phyloP scores from a whole-genome alignment of 2,797 vertebrate species.

The Alca torda region DNA sequence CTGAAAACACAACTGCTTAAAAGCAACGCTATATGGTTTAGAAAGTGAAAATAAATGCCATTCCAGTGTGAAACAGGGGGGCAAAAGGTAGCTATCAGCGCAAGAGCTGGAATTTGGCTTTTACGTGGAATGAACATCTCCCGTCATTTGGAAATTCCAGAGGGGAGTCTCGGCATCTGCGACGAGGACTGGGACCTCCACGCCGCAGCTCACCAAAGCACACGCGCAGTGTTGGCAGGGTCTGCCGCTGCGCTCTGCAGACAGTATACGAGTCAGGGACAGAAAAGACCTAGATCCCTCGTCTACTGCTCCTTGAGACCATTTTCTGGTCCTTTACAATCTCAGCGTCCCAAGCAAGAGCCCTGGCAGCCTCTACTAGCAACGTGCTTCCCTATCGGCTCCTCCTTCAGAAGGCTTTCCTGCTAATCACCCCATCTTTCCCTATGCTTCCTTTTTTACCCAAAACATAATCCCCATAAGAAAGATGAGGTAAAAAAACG shows the following conservation, averaged over 20 bases:
- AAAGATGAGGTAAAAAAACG: neutral
- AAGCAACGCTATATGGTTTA: neutral
- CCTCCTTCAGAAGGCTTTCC: neutral
- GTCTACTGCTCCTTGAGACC: neutral
- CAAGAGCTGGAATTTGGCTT: neutral
- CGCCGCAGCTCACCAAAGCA: rapidly evolving
- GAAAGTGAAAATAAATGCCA: slow-evolving; percentile 28
- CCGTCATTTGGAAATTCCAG: neutral
- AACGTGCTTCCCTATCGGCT: neutral
- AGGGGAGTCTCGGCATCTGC: neutral
- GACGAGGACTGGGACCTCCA: neutral
- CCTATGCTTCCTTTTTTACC: neutral
- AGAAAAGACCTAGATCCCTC: neutral
- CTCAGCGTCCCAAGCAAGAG: neutral
- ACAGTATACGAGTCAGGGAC: rapidly evolving
- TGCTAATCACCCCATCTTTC: neutral
- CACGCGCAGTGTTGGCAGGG: rapidly evolving
- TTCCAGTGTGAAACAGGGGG: neutral
- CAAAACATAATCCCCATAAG: neutral
- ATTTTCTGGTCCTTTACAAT: neutral
- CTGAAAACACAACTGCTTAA: slow-evolving; percentile 15
- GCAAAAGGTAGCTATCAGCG: neutral
- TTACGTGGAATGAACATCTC: neutral
- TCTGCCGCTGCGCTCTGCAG: neutral
- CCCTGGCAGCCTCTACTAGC: neutral